Evolutionary conservation across 2,113 vertebrate species (phyloP).

Genomic region (Leptodactylus fuscus): DNA sequence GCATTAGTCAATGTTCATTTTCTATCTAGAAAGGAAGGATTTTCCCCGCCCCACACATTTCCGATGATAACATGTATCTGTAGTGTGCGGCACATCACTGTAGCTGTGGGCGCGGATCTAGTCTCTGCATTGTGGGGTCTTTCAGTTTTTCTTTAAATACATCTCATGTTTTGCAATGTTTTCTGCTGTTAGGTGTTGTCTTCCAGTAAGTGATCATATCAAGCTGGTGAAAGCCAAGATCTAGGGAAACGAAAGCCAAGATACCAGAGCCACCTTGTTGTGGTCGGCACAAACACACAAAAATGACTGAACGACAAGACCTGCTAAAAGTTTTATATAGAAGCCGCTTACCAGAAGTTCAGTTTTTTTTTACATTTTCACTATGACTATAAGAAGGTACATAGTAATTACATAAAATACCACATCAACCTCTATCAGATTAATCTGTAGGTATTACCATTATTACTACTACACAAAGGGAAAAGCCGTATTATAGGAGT

Average conservation of each 20-base stretch:
- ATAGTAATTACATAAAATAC: too few relatives aligned
- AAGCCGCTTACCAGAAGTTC: background rate
- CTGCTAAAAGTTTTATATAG: background rate
- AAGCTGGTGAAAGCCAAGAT: background rate
- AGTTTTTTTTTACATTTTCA: background rate
- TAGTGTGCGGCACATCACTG: too few relatives aligned
- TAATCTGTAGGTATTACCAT: background rate
- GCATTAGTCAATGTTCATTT: too few relatives aligned
- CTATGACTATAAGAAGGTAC: background rate
- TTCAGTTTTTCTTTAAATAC: background rate
- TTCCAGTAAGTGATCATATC: background rate
- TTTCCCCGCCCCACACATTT: too few relatives aligned
- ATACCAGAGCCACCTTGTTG: background rate
- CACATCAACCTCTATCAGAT: too few relatives aligned
- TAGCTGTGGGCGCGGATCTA: too few relatives aligned
- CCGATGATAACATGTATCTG: too few relatives aligned
- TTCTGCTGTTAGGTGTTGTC: background rate
- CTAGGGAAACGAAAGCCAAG: background rate
- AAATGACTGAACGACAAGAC: background rate
- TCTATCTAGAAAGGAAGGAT: too few relatives aligned
- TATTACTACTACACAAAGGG: too few relatives aligned
- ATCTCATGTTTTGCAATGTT: too few relatives aligned
- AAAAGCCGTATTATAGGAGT: too few relatives aligned
- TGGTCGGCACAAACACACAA: background rate
- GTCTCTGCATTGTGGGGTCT: background rate